phyloP scores from a whole-genome alignment of 2,888 invertebrate genomes.

The Lasioglossum leucozonium region DNA sequence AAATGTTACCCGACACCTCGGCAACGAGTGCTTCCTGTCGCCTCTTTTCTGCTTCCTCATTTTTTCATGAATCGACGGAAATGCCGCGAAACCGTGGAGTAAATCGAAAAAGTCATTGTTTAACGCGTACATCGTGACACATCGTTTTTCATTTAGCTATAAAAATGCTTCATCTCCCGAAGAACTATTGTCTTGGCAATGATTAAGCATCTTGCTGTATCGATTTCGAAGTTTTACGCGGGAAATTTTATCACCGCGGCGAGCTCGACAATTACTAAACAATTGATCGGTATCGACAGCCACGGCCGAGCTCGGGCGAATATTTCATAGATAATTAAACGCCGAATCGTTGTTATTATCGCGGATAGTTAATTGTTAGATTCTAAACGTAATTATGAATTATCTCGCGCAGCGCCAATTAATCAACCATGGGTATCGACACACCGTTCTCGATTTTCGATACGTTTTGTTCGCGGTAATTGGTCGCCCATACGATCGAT shows the following conservation, averaged over 20 bases:
- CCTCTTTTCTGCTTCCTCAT: neutral
- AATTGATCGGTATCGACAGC: neutral
- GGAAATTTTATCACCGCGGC: neutral
- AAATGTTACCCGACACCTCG: constrained; percentile 25
- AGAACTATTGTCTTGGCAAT: too few species aligned
- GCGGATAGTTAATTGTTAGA: neutral
- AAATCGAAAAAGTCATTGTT: neutral
- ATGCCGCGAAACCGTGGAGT: neutral
- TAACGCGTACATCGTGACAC: too few species aligned
- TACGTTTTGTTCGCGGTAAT: neutral
- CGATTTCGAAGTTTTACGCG: neutral
- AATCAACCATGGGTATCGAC: neutral
- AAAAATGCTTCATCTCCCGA: too few species aligned
- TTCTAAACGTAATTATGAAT: neutral
- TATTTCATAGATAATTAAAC: neutral
- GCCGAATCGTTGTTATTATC: neutral
- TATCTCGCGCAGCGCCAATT: neutral
- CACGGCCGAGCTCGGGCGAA: neutral
- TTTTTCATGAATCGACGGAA: neutral
- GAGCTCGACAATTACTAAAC: neutral
- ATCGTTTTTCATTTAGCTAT: too few species aligned
- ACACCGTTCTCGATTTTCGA: neutral
- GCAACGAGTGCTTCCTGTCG: neutral
- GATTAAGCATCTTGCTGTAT: neutral
- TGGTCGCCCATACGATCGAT: neutral